Evolutionary conservation across 1,140 invertebrate species (phyloP), one percentile per base, ranked within the genome.

Genomic region (Lerema accius): DNA sequence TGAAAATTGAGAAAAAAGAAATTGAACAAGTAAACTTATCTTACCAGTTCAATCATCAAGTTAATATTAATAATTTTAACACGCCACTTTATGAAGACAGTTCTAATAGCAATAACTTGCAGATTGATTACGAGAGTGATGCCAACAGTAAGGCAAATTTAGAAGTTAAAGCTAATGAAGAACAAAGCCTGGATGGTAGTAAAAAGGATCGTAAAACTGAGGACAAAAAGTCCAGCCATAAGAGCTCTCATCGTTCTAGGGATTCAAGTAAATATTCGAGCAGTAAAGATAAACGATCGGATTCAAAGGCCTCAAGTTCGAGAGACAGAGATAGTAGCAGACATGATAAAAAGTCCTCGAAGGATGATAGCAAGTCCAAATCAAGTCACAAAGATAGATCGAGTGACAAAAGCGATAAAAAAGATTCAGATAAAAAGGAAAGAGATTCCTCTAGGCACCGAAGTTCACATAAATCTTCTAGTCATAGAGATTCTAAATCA

Each of bases 61-160:
- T 84, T 1, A 87, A 87, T 61, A 78, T 88, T 9, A 84, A 84
- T 46, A 73, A 76, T 15, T 88, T 85, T 45, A 82, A 84, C 43
- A 86, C 87, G 13, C 86, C 86, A 4, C 45, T 82, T 13, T 87
- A 85, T 56, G 86, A 90, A 32, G 87, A 90, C 17, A 90, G 87
- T 66, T 90, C 87, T 4, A 89, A 86, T 48, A 89, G 86, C 53
- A 82, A 87, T 40, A 80, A 81, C 40, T 61, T 90, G 50, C 87
- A 89, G 43, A 90, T 90, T 16, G 87, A 90, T 69, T 90, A 90
- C 40, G 87, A 87, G 69, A 87, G 84, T 69, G 85, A 90, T 63
- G 73, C 73, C 13, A 89, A 91, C 56, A 88, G 89, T 67, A 92
- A 89, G 70, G 72, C 67, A 17, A 89, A 82, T 76, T 71, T 65